A percentile compares a stretch with the other conserved stretches of the same genome.
Evolutionary conservation across 2,888 invertebrate species (phyloP).

Genomic region (Venustoraphidia nigricollis): DNA sequence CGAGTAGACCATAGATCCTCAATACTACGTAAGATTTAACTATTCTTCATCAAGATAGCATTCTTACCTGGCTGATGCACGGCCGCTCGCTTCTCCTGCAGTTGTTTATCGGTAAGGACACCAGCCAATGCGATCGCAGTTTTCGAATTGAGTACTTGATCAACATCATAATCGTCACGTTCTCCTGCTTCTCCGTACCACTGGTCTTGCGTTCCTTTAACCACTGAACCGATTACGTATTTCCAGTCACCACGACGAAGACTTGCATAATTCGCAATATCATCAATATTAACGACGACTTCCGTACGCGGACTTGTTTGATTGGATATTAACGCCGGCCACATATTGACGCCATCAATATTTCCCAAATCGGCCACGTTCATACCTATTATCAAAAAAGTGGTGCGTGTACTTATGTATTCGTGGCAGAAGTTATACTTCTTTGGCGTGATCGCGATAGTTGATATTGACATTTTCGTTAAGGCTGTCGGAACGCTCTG

Average conservation of each 20-base stretch:
- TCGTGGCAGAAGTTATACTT: too few relatives aligned
- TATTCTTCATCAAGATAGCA: too few relatives aligned
- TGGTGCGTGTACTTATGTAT: too few relatives aligned
- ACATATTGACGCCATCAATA: conserved; percentile 39
- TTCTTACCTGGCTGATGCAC: too few relatives aligned
- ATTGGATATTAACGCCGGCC: conserved; percentile 32
- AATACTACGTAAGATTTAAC: too few relatives aligned
- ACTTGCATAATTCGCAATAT: conserved; percentile 36
- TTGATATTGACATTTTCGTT: too few relatives aligned
- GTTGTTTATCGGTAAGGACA: conserved; percentile 30
- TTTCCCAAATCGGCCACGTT: conserved; percentile 30
- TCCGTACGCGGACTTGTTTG: conserved; percentile 33
- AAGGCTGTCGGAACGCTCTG: too few relatives aligned
- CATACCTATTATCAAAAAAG: conserved; percentile 20
- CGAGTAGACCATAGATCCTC: too few relatives aligned
- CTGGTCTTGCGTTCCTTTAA: conserved; percentile 20
- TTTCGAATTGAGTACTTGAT: conserved; percentile 28
- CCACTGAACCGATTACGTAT: conserved; percentile 39
- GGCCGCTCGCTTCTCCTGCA: conserved; percentile 21
- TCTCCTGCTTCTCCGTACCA: conserved; percentile 32
- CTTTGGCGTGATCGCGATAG: too few relatives aligned
- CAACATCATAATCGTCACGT: conserved; percentile 30
- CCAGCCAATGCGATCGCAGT: conserved; percentile 31
- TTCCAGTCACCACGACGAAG: conserved; percentile 45
- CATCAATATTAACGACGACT: conserved; percentile 41